Base-by-base conservation (phyloP, 2,113 vertebrate genomes). In the Nothobranchius furzeri region DNA sequence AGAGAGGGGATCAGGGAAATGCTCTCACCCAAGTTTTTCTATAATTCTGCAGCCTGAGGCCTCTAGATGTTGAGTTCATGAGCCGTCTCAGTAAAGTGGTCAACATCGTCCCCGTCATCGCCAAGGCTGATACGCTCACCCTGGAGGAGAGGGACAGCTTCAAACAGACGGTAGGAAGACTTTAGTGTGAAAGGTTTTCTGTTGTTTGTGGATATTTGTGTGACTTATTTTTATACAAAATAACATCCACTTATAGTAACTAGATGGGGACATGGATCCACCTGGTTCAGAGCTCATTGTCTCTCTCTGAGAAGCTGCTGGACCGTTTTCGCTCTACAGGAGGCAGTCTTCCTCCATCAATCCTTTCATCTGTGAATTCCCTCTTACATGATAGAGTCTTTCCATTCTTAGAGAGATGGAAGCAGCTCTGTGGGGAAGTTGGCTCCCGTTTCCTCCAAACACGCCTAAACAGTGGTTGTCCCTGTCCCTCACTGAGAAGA, bases 11-110 rank as follows among this genome's bases (percentile, higher is more conserved):
- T 5, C 7, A 11, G 9, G n/a, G 51, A 37, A 15, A 60, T 0
- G 66, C 13, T 12, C 14, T 47, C 8, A 24, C 15, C 8, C 30
- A 10, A 66, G 17, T 40, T 11, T 81, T 4, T 65, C n/a, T 56
- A 0, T 49, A 2, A 35, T 20, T 43, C 13, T 20, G 3, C 73
- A 99, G 98, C 68, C 95, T 99, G 37, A 87, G 98, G 68, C 96
- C 96, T 6, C 77, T 99, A 60, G 98, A 99, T 87, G 95, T 99
- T 13, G 98, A 98, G 89, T 99, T 98, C 89, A 98, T 99, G 98
- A 94, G 95, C 48, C 96, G 95, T 49, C 94, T 99, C 55, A 98
- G 98, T 86, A 98, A 98, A 84, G 97, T 99, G 86, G 98, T 99
- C 69, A 99, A 98, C 92, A 98, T 99, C 0, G 97, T 99, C 4